Conservation (phyloP, 2,113 vertebrate genomes). For the Platichthys stellatus region DNA sequence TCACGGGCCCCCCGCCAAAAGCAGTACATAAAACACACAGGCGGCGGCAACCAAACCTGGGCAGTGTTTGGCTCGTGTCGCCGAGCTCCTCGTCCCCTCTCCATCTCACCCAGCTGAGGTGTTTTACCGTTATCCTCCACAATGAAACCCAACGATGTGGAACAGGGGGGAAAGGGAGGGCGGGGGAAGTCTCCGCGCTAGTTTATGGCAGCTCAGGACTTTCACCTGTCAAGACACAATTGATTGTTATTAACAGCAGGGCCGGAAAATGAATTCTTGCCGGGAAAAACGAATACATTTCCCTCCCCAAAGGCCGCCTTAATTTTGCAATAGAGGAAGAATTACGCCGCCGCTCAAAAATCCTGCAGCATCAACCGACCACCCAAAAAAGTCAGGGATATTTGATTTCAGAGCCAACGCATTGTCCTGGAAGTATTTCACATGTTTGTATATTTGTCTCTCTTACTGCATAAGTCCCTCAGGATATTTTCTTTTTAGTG, state of each 20-base stretch:
- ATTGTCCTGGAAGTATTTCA: constrained; percentile 34
- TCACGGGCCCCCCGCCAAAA: background rate
- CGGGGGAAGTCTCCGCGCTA: constrained; percentile 33
- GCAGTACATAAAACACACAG: background rate
- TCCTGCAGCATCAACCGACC: constrained; percentile 51
- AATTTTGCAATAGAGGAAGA: constrained; percentile 50
- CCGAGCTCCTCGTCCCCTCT: constrained; percentile 27
- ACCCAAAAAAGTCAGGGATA: constrained; percentile 13
- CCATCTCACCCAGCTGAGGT: constrained; percentile 55
- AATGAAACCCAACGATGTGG: constrained; percentile 72
- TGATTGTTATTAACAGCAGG: constrained; percentile 62
- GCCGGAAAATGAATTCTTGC: constrained; percentile 51
- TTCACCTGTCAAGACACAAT: constrained; percentile 59
- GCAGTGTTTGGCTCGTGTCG: background rate
- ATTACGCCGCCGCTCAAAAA: constrained; percentile 16
- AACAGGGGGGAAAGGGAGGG: constrained; percentile 7
- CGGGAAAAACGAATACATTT: constrained; percentile 14
- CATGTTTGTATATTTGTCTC: constrained; percentile 15
- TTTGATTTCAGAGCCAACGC: constrained; percentile 41
- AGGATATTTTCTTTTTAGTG: background rate
- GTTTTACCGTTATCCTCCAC: constrained; percentile 65
- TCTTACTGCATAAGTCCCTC: constrained; percentile 2
- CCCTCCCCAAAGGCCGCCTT: constrained; percentile 39
- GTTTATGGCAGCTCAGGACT: constrained; percentile 65
- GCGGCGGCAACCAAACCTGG: constrained; percentile 10